Evolutionary conservation across 2,797 vertebrate species (phyloP), one percentile per base, ranked within the genome.

Genomic region (Linurgus olivaceus): DNA sequence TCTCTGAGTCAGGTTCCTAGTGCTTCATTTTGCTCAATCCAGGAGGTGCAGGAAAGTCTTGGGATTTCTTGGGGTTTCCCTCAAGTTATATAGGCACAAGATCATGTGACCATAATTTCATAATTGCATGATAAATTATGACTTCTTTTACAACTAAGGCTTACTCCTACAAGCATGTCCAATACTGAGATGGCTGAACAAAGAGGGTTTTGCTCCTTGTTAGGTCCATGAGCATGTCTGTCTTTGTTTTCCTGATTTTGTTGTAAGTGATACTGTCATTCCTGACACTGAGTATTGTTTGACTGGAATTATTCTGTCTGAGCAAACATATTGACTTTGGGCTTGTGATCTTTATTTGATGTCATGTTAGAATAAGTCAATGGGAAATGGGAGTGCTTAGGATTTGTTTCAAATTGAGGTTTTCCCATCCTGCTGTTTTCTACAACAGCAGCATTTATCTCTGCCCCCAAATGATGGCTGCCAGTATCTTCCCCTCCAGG

Each of bases 301-400:
- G 51, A 45, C 84, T 73, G 78, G 68, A 86, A 86, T 93, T 92
- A 87, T 59, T 95, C 84, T 86, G 51, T 82, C 67, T 75, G 75
- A 86, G 61, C 63, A 93, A 93, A 83, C 61, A 26, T 76, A 93
- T 9, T 83, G 86, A 89, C 74, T 84, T 89, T 52, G 63, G 51
- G 47, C 59, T 95, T 75, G 55, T 73, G 68, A 45, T 82, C 81
- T 82, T 82, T 70, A 65, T 86, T 67, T 82, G 77, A 63, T 81
- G 66, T n/a, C 48, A 13, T 23, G 19, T 90, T 71, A 81, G 80
- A 72, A 38, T 74, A 84, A 76, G 68, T 85, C 84, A 59, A 16
- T 35, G 29, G 44, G 33, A 92, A 48, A 92, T 44, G 29, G 20
- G 10, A 73, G 19, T 31, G 17, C 40, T 81, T 59, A 62, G 71